These are phyloP conservation scores for Styela clava DNA, from an alignment of 23 tunicate genomes.

Conservation along the genomic window DNA sequence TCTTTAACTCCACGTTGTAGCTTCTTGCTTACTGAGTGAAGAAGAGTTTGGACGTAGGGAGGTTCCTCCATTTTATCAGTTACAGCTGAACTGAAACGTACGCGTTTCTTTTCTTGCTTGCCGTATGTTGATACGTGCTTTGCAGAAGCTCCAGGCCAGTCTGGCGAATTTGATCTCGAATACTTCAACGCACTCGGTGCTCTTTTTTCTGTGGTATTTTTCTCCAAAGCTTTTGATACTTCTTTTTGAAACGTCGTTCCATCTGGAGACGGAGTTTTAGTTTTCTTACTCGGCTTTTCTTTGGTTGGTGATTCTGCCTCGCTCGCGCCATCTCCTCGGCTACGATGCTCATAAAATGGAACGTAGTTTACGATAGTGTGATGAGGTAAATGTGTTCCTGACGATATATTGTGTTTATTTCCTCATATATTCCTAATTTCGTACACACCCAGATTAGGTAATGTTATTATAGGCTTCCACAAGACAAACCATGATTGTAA, in stretches of 20 bases:
- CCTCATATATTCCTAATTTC: no score
- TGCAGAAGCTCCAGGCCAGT: constrained; percentile 25
- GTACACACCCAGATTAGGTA: no score
- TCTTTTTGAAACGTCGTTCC: neutral
- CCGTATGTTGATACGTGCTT: neutral
- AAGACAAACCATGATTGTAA: no score
- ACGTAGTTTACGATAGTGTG: constrained; percentile 56
- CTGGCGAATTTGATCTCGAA: constrained; percentile 17
- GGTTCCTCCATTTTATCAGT: constrained; percentile 72
- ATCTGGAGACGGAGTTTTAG: neutral
- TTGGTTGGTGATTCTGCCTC: constrained; percentile 38
- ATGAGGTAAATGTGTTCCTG: constrained; percentile 19
- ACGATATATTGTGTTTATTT: neutral
- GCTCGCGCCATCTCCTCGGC: constrained; percentile 65
- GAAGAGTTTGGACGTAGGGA: constrained; percentile 53
- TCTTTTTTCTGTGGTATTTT: neutral
- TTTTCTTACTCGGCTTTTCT: neutral
- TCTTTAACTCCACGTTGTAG: constrained; percentile 35
- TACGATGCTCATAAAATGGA: constrained; percentile 61
- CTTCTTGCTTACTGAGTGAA: constrained; percentile 26
- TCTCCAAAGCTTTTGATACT: no score
- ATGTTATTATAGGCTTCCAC: no score
- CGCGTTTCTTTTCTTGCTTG: constrained; percentile 40
- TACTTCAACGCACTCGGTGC: neutral
- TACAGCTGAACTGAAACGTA: constrained; percentile 71